Evolutionary conservation across 2,888 invertebrate genomes (phyloP).

Genomic region (Euproctis similis): DNA sequence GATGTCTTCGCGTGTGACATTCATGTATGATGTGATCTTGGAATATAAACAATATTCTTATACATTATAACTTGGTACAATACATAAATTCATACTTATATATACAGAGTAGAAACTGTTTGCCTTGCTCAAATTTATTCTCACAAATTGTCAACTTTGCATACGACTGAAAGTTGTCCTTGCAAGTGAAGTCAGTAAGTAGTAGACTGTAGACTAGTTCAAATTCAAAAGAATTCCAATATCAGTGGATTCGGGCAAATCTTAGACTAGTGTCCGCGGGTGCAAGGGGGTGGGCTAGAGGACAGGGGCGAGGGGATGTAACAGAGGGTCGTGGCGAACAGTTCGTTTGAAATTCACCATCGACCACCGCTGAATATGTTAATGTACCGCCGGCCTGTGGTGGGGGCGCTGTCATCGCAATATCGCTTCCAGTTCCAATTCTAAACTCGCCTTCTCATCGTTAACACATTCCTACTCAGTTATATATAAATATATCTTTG

Average conservation of each 20-base stretch:
- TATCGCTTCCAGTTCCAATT: conserved; percentile 50
- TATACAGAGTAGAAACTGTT: conserved; percentile 11
- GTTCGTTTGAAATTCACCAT: conserved; percentile 29
- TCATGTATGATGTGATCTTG: conserved; percentile 10
- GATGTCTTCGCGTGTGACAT: conserved; percentile 24
- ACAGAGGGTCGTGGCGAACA: conserved; percentile 10
- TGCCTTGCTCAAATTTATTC: conserved; percentile 26
- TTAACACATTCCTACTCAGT: conserved; percentile 41
- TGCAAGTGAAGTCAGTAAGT: conserved; percentile 36
- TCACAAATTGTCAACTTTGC: conserved; percentile 48
- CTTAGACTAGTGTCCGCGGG: conserved; percentile 32
- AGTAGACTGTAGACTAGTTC: conserved; percentile 56
- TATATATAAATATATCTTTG: conserved; percentile 32
- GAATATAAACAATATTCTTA: conserved; percentile 6
- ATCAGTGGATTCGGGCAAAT: conserved; percentile 41
- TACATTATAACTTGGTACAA: conserved; percentile 10
- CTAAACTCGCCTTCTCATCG: conserved; percentile 33
- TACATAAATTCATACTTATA: conserved; percentile 4
- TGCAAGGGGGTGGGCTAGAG: conserved; percentile 5
- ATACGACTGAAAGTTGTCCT: conserved; percentile 49
- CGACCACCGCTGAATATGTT: conserved; percentile 61
- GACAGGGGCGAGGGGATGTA: conserved; percentile 14
- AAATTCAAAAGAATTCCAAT: conserved; percentile 71
- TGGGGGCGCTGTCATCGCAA: conserved; percentile 47
- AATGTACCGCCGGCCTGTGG: conserved; percentile 40